Percentiles rank a stretch among this genome's conserved stretches.
Evolutionary conservation across 2,113 vertebrate species (phyloP).

Genomic region (Eulemur rufifrons): DNA sequence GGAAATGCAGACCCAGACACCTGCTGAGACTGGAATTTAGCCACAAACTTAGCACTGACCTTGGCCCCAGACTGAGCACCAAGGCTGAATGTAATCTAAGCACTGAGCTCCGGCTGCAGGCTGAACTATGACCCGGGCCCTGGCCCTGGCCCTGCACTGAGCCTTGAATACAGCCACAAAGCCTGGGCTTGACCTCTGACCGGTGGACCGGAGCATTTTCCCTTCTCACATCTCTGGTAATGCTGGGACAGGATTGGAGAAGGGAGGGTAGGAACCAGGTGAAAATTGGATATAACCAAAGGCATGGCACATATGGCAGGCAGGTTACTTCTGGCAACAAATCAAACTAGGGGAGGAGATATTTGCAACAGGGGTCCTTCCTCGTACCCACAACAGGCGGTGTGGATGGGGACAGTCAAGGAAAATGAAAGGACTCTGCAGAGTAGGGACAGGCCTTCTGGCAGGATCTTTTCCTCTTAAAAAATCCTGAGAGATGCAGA

Average conservation of each 20-base stretch:
- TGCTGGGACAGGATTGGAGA: not conserved
- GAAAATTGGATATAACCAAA: not conserved
- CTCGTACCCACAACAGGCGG: not conserved
- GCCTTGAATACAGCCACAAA: conserved; percentile 18
- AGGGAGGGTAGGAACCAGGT: not conserved
- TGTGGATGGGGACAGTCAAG: not conserved
- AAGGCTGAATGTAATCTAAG: not conserved
- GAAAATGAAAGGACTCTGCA: not conserved
- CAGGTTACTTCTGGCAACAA: not conserved
- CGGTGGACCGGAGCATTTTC: not conserved
- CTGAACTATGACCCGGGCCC: not conserved
- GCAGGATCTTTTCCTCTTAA: not conserved
- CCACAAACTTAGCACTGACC: not conserved
- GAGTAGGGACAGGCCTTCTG: not conserved
- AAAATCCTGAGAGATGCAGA: not conserved
- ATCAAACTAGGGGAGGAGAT: not conserved
- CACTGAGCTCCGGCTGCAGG: not conserved
- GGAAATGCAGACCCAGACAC: not conserved
- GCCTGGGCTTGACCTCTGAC: not conserved
- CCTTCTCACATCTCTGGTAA: not conserved
- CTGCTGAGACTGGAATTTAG: not conserved
- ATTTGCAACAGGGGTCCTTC: not conserved
- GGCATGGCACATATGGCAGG: not conserved
- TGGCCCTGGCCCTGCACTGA: not conserved
- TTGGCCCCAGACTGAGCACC: not conserved